Percentiles rank a stretch among this genome's conserved stretches.
Evolutionary conservation across 2,797 vertebrate genomes (phyloP).

Genomic region (Cheirogaleus major): DNA sequence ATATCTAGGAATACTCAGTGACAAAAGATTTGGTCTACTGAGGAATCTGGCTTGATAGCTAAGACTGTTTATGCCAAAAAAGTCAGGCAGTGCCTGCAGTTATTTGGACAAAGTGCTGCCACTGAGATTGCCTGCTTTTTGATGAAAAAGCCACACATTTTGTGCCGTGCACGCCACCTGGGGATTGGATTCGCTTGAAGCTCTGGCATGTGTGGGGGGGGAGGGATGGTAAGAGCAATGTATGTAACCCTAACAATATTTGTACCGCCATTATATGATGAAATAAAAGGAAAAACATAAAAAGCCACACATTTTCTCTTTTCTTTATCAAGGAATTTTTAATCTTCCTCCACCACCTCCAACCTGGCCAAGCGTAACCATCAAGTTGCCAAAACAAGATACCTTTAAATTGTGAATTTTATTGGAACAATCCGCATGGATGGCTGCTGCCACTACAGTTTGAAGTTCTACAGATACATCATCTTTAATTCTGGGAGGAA

Average conservation of each 20-base stretch:
- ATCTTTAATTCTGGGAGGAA: constrained; percentile 14
- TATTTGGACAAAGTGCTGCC: neutral
- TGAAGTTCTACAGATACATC: neutral
- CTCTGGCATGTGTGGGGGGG: too few species aligned
- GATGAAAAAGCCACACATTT: neutral
- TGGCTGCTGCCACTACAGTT: neutral
- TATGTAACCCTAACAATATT: too few species aligned
- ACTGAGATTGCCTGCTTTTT: neutral
- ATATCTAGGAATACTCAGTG: too few species aligned
- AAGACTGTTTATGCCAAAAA: neutral
- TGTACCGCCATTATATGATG: too few species aligned
- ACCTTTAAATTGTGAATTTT: neutral
- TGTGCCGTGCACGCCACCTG: neutral
- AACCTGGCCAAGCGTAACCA: neutral
- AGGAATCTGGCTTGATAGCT: too few species aligned
- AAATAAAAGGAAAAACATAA: too few species aligned
- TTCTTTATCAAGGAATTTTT: constrained; percentile 11
- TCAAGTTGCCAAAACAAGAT: neutral
- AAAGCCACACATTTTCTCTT: neutral
- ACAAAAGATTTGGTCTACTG: too few species aligned
- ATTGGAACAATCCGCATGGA: neutral
- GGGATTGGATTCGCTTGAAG: too few species aligned
- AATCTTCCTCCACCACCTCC: neutral
- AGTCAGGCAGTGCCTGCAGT: neutral
- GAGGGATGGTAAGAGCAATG: too few species aligned